Conservation (phyloP, 2,113 vertebrate species). For the Brienomyrus longianalis region DNA sequence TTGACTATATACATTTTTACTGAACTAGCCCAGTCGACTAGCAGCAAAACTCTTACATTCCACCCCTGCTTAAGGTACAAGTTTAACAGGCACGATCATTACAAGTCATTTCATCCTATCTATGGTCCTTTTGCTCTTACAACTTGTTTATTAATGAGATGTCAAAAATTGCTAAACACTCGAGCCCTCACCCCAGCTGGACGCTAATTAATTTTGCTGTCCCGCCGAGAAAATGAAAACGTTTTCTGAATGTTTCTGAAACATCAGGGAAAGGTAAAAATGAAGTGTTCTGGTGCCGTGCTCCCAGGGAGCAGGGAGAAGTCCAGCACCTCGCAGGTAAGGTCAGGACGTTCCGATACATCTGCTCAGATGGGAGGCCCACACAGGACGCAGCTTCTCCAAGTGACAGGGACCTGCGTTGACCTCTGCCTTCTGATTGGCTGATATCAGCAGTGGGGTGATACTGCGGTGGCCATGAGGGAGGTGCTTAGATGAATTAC, state of each 20-base stretch:
- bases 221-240: neutral
- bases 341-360: neutral
- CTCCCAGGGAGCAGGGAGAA: neutral
- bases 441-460: neutral
- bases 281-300: neutral
- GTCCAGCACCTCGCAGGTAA: neutral
- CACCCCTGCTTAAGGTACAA: neutral
- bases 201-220: neutral
- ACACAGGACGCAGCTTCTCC: neutral
- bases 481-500: neutral
- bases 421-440: neutral
- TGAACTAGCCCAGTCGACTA: neutral
- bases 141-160: neutral
- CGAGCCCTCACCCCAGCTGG: neutral
- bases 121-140: neutral
- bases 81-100: neutral
- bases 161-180: neutral
- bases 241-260: neutral
- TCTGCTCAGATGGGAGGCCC: neutral
- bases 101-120: neutral
- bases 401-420: neutral
- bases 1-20: neutral
- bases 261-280: neutral
- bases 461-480: neutral
- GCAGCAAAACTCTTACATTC: neutral